Evolutionary conservation across 2,797 vertebrate genomes (phyloP), one percentile per base, ranked within the genome.

Genomic region (Paedocypris micromegethes): DNA sequence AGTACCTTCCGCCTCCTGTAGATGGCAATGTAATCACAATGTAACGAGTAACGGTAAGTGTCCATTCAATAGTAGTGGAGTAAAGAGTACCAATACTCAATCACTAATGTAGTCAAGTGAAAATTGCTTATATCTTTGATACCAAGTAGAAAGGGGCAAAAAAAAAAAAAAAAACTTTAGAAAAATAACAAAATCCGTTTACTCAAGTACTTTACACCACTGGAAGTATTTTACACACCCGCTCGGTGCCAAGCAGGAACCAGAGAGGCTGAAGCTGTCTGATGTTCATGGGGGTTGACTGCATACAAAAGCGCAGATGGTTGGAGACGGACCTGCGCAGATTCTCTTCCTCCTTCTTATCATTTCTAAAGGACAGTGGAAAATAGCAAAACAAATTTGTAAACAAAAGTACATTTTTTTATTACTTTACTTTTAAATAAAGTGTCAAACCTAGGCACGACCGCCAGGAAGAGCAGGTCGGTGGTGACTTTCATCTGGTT

Each of bases 401-500:
- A 4, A 23, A 58, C 3, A 58, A 44, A 58, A 8, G 37, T 45
- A 45, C 4, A 58, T 40, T 23, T 23, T 23, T 23, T 23, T 23
- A 9, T 51, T 51, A 41, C 6, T 37, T 9, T 44, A 52, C 39
- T 44, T 43, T 38, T 38, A 5, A 4, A 46, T 5, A 42, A 23
- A 37, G 4, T 40, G 5, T 55, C 49, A 2, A 82, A 91, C 90
- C 88, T 69, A 2, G 83, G 84, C 56, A 78, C 83, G 4, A 88
- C 77, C 0, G 85, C 83, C 45, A 88, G 76, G 23, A 84, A 83
- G 55, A 91, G 89, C 38, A 80, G 78, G 78, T 95, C 91, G 2
- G 90, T 80, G 49, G 87, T 92, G 70, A 98, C 77, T 73, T 89
- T 90, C 79, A 95, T 91, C 78, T 93, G 94, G 89, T 94, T 97